Base-by-base conservation (phyloP, 1,140 invertebrate genomes). In the Acyrthosiphon pisum region DNA sequence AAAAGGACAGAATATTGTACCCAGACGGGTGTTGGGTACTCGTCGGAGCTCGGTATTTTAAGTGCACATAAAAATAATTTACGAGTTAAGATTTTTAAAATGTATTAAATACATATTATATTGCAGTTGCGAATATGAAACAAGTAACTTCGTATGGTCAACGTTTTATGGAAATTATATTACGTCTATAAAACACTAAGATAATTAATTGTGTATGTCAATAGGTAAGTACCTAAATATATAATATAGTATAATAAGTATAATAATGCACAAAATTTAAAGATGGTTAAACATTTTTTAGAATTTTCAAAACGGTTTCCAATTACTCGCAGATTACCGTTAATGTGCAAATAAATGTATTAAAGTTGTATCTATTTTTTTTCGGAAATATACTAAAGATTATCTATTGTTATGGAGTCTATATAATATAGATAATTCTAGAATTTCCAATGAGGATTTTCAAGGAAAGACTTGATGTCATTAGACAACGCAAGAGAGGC, bases 41-140 rank as follows among this genome's bases (percentile, higher is more conserved):
- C 60, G 30, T 18, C 14, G n/a, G 60, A 20, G 30, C 60, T 76
- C n/a, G 60, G 60, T 76, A 76, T 76, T 76, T 76, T 76, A n/a
- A 76, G 60, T 76, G 60, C 30, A 76, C 30, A 76, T 76, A 76
- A 76, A 76, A 76, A 76, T 76, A 76, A 76, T 76, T 76, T 76
- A 76, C 30, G 60, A 76, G 60, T 76, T n/a, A 76, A 76, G 60
- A 76, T 76, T n/a, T 76, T 76, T 18, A n/a, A n/a, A 76, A 76
- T 76, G n/a, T n/a, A 76, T 76, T 76, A 76, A 53, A 76, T n/a
- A 76, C 14, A 20, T 76, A 68, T 68, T 6, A 18, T n/a, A 68
- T n/a, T 41, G 41, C 41, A n/a, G 60, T 76, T 18, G 18, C n/a
- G 1, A 76, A 76, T 35, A 76, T 76, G 30, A 76, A 18, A n/a